Evolutionary conservation across 2,113 vertebrate species (phyloP), one percentile per base, ranked within the genome.

Genomic region (Psettodes erumei): DNA sequence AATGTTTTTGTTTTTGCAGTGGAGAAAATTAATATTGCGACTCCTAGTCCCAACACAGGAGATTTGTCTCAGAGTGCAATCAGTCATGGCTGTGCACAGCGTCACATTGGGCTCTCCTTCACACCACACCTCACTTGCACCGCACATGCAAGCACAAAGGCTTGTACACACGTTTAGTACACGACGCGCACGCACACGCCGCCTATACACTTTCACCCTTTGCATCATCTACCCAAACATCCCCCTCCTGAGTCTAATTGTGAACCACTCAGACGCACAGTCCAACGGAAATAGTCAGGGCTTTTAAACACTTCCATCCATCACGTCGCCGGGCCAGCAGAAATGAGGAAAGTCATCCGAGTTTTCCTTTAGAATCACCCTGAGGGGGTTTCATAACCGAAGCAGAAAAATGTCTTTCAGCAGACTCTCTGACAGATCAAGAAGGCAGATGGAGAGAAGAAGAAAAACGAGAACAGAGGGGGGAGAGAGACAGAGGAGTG

Each of bases 271-370:
- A 30, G 48, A 75, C 25, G 25, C 42, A 59, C 77, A 68, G 61
- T 59, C 68, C 71, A 30, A 74, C 75, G 81, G 66, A 84, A 79
- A 77, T 42, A 75, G 47, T 67, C 47, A 42, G 59, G 67, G 38
- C 62, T 74, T 76, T 77, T 59, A 68, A 77, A 89, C 50, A 66
- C 63, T 82, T 74, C 83, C 75, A 88, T 83, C 77, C 38, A 88
- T 91, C 85, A 81, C 37, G 71, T 42, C 32, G 3, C 48, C 12
- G 48, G 66, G 65, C 48, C 15, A n/a, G 64, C 73, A 84, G 80
- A 90, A 76, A 76, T 30, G 66, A 63, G 70, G 66, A 71, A 80
- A 82, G 82, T 73, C 75, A 79, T 85, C 64, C 1, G 35, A 83
- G 77, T 33, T 68, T 85, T 82, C 66, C 67, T 81, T 78, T 61